Base-by-base conservation (phyloP, 2,888 invertebrate species). In the Linyphia triangularis region DNA sequence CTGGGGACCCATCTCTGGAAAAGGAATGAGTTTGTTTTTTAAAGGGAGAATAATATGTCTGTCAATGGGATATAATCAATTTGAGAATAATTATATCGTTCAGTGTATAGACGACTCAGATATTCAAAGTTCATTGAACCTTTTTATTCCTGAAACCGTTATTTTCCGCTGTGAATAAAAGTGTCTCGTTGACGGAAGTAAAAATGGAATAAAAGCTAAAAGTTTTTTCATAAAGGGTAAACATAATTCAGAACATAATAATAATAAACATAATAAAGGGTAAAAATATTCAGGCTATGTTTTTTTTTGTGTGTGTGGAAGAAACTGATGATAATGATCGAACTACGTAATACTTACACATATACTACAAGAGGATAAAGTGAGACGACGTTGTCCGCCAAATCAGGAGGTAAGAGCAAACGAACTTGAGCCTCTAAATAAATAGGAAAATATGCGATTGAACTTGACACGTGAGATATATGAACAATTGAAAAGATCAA, bases 371-470 rank as follows among this genome's bases (percentile, higher is more conserved):
- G 94, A 0, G 99, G 98, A 93, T 98, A 98, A 90, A 96, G 95
- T 1, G 97, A 97, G 90, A 97, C 97, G 93, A 97, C 97, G 91
- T 97, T 97, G 92, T 98, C 97, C 81, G 97, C 94, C 19, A 98
- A 93, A 0, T 96, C 96, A 0, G 98, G 98, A 0, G 99, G 99
- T 63, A 98, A 94, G 90, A 96, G 95, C 22, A 99, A 94, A 83
- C 97, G 94, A 0, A 97, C 97, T 92, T 97, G 95, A 1, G 97
- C 97, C 90, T 96, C 93, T 93, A 91, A 24, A 72, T 51, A 16
- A 51, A 51, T 5, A 13, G 51, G n/a, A 51, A 51, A 51, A 51
- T n/a, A 51, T n/a, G n/a, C n/a, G n/a, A n/a, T n/a, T n/a, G n/a
- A n/a, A n/a, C n/a, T n/a, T n/a, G n/a, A n/a, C n/a, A n/a, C n/a